Conservation (phyloP, 2,113 vertebrate genomes). For the Python bivittatus region DNA sequence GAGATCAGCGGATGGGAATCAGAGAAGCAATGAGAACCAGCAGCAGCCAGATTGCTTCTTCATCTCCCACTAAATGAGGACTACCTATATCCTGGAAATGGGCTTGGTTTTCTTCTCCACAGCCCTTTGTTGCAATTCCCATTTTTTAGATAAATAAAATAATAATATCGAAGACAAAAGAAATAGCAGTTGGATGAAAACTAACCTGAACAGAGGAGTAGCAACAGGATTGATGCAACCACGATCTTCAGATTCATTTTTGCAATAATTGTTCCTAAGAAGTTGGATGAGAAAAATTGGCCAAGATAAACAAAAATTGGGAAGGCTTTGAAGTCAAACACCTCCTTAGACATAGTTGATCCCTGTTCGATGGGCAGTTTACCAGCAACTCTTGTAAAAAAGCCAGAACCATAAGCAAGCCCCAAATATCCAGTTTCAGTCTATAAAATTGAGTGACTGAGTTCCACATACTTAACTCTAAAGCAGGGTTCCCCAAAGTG, state of each 20-base stretch:
- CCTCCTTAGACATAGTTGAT: neutral
- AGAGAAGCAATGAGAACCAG: too few relatives aligned
- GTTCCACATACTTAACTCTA: neutral
- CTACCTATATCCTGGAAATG: too few relatives aligned
- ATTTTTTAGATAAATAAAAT: neutral
- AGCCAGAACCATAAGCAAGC: neutral
- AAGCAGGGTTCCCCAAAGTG: neutral
- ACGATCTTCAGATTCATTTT: constrained; percentile 1
- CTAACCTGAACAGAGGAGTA: constrained; percentile 43
- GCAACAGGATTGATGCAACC: neutral
- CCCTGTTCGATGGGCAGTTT: neutral
- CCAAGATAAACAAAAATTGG: neutral
- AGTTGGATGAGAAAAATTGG: neutral
- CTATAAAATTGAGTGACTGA: neutral
- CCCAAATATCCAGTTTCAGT: neutral
- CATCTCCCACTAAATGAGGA: too few relatives aligned
- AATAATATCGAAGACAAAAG: neutral
- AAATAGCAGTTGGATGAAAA: neutral
- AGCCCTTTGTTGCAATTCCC: neutral
- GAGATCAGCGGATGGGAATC: too few relatives aligned
- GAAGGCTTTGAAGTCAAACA: neutral
- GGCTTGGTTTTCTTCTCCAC: neutral
- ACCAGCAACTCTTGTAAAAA: neutral
- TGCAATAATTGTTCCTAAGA: neutral
- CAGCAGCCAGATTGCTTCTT: too few relatives aligned